phyloP scores from a whole-genome alignment of 1,140 invertebrate species.

The Drosophila fuyamai region DNA sequence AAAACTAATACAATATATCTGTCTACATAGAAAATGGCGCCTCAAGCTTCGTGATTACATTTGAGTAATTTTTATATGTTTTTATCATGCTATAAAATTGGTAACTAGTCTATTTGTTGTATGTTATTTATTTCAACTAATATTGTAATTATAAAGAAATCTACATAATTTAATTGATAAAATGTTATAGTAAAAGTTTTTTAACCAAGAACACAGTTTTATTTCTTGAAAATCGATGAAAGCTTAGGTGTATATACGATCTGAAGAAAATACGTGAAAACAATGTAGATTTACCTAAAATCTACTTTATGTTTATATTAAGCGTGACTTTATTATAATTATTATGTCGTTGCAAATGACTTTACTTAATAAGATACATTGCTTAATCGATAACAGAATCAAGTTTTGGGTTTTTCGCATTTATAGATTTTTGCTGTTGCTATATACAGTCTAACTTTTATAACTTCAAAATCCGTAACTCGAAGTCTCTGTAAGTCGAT shows the following conservation, averaged over 20 bases:
- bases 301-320: conserved; percentile 33
- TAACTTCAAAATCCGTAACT: too few species aligned
- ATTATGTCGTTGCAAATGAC: conserved; percentile 41
- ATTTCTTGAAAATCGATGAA: conserved; percentile 14
- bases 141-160: conserved; percentile 27
- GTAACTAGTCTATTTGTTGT: conserved; percentile 30
- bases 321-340: conserved; percentile 27
- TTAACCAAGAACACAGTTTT: conserved; percentile 20
- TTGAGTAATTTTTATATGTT: neutral
- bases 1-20: conserved; percentile 11
- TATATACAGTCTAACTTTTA: too few species aligned
- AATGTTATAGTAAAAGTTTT: conserved; percentile 4
- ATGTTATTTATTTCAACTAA: conserved; percentile 20
- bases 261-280: conserved; percentile 27
- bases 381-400: conserved; percentile 20
- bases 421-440: conserved; percentile 2
- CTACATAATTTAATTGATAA: conserved; percentile 27
- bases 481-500: too few species aligned
- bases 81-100: conserved; percentile 13
- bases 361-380: conserved; percentile 46
- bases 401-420: conserved; percentile 15
- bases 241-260: conserved; percentile 15
- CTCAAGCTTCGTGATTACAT: conserved; percentile 11
- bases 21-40: conserved; percentile 1
- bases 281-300: conserved; percentile 25